phyloP scores from a whole-genome alignment of 2,113 vertebrate species.

The Protobothrops flavoviridis region DNA sequence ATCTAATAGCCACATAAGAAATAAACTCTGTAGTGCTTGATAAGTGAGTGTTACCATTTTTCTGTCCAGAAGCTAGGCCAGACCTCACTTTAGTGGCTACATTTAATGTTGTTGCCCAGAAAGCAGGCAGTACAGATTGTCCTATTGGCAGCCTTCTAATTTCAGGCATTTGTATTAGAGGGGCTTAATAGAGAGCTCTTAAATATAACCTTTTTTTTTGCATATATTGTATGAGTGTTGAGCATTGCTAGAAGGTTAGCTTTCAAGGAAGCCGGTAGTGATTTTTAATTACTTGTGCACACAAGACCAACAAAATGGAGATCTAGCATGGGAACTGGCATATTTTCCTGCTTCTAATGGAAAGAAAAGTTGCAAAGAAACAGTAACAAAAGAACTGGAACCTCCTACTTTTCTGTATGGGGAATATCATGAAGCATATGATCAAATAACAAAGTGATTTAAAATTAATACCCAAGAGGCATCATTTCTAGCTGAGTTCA shows the following conservation, averaged over 20 bases:
- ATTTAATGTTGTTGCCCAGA: neutral
- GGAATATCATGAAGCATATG: neutral
- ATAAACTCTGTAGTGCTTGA: neutral
- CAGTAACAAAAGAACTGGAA: neutral
- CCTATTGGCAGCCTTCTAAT: neutral
- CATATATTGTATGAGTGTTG: neutral
- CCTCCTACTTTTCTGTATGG: neutral
- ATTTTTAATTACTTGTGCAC: neutral
- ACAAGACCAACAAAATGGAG: neutral
- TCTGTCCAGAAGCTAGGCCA: neutral
- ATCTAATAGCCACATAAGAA: neutral
- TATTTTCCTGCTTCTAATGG: neutral
- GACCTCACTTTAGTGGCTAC: neutral
- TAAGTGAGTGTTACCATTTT: neutral
- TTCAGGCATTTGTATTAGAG: neutral
- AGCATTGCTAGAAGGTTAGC: neutral
- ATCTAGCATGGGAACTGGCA: constrained; percentile 8
- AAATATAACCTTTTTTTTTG: neutral
- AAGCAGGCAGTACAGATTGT: neutral
- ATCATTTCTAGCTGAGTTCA: neutral
- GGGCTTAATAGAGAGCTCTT: neutral
- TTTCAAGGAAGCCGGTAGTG: constrained; percentile 1
- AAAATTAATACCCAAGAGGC: neutral
- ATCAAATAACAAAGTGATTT: neutral
- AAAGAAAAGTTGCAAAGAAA: neutral